These are phyloP conservation scores for Ommatoiulus sabulosus DNA, from an alignment of 2,888 invertebrate species.

Conservation along the genomic window DNA sequence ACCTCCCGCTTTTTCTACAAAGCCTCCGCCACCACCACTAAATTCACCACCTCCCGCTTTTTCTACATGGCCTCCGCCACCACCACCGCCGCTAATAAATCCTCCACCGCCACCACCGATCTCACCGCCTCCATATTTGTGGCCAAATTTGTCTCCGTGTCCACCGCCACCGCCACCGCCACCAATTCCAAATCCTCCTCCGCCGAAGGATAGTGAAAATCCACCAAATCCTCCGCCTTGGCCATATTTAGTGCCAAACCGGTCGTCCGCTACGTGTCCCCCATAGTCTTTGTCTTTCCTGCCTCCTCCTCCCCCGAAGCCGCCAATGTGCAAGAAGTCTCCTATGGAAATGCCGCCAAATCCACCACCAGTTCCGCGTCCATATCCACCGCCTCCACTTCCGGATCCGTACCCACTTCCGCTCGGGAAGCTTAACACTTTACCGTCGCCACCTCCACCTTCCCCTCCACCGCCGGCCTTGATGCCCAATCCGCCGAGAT, in stretches of 20 bases:
- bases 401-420: constrained; percentile 16
- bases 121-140: neutral
- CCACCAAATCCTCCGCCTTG: constrained; percentile 48
- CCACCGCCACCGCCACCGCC: neutral
- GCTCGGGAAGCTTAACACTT: neutral
- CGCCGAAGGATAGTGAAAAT: constrained; percentile 29
- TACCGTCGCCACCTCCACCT: constrained; percentile 41
- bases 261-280: neutral
- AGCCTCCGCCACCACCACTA: constrained; percentile 42
- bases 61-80: neutral
- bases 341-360: constrained; percentile 33
- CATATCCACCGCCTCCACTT: constrained; percentile 38
- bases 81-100: neutral
- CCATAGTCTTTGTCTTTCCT: neutral
- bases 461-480: constrained; percentile 44
- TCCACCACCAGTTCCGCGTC: constrained; percentile 28
- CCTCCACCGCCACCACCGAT: constrained; percentile 38
- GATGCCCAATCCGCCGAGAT: constrained; percentile 40
- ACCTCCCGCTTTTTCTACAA: neutral
- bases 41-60: neutral
- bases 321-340: constrained; percentile 48
- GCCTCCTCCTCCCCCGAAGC: constrained; percentile 48
- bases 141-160: neutral
- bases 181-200: constrained; percentile 47
- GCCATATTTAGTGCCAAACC: neutral